Evolutionary conservation across 2,797 vertebrate species (phyloP).

Genomic region (Psittacula echo): DNA sequence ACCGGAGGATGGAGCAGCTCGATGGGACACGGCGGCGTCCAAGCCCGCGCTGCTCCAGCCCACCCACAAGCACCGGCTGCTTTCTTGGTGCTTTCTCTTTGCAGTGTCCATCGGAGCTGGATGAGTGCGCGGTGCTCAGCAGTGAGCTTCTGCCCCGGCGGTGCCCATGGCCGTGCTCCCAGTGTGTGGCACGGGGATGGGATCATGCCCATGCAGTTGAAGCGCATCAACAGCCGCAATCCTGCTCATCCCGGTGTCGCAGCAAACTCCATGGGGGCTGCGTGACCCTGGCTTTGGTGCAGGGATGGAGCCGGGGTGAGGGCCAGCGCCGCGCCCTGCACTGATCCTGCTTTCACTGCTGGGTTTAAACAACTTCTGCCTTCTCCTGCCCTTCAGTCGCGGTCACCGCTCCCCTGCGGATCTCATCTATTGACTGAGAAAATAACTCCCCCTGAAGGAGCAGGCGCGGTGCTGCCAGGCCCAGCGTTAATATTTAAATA

Average conservation of each 20-base stretch:
- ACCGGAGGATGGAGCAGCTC: slow-evolving; percentile 48
- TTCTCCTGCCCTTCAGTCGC: slow-evolving; percentile 4
- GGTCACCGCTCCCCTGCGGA: not conserved
- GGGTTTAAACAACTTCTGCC: not conserved
- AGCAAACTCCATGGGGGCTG: not conserved
- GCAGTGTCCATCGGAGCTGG: accelerated
- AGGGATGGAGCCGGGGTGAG: accelerated
- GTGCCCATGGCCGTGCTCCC: not conserved
- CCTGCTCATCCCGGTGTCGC: not conserved
- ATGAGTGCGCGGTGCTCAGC: accelerated
- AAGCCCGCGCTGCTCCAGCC: slow-evolving; percentile 8
- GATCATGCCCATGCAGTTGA: accelerated
- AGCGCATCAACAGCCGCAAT: not conserved
- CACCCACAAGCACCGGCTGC: slow-evolving; percentile 22
- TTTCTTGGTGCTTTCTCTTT: not conserved
- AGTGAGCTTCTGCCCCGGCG: not conserved
- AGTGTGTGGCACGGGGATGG: not conserved
- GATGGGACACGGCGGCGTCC: slow-evolving; percentile 38
- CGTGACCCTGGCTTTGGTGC: accelerated
- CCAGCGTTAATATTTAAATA: not conserved
- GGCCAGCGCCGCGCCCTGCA: not conserved
- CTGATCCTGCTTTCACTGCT: not conserved
- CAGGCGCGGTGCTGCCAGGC: not conserved
- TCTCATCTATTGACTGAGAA: slow-evolving; percentile 43
- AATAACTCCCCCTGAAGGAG: slow-evolving; percentile 45